phyloP scores from a whole-genome alignment of 2,888 invertebrate genomes.

The Eledona agricola region DNA sequence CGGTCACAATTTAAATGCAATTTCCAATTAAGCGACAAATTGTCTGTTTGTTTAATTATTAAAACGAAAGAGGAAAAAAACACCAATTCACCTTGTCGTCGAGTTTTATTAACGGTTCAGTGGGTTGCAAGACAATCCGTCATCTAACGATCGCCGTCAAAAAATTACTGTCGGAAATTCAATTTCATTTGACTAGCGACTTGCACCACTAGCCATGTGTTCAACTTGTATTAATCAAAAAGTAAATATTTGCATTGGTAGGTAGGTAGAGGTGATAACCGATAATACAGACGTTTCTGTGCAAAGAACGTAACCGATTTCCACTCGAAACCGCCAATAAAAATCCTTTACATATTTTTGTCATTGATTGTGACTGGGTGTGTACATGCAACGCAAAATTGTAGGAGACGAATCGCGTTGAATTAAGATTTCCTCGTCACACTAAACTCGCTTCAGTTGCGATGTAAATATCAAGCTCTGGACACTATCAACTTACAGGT shows the following conservation, averaged over 20 bases:
- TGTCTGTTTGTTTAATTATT: too few species aligned
- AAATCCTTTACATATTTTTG: conserved; percentile 5
- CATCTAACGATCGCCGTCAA: conserved; percentile 4
- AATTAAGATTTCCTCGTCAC: too few species aligned
- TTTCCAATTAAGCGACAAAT: conserved; percentile 1
- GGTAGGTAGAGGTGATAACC: conserved; percentile 21
- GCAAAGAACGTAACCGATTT: conserved; percentile 18
- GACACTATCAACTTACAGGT: conserved; percentile 1
- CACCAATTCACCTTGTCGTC: too few species aligned
- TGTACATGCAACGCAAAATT: conserved; percentile 2
- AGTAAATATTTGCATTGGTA: conserved; percentile 32
- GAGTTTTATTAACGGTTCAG: conserved; percentile 11
- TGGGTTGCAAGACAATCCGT: conserved; percentile 1
- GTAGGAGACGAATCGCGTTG: too few species aligned
- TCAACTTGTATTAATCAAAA: conserved; percentile 34
- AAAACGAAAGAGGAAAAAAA: too few species aligned
- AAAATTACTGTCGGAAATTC: conserved; percentile 20
- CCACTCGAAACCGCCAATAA: conserved; percentile 13
- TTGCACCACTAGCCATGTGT: conserved; percentile 33
- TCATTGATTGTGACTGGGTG: conserved; percentile 2
- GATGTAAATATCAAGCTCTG: too few species aligned
- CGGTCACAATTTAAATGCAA: too few species aligned
- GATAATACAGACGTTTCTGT: conserved; percentile 23
- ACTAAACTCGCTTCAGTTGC: too few species aligned
- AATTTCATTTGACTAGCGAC: conserved; percentile 26